Percentiles rank a stretch among this genome's conserved stretches.
phyloP scores from a whole-genome alignment of 2,888 invertebrate genomes.

The Plagiodera versicolora region DNA sequence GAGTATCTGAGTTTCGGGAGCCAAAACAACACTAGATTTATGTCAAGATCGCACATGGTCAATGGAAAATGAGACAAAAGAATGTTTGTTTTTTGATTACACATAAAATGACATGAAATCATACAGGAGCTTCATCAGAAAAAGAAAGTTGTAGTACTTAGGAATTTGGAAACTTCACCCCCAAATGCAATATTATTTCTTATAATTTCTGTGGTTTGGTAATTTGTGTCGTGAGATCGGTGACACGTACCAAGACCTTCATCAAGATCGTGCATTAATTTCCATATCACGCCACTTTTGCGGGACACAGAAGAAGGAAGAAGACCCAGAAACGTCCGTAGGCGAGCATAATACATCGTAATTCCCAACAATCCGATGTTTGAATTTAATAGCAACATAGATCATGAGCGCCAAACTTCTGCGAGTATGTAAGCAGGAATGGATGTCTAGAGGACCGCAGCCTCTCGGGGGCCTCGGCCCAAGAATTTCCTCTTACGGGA shows the following conservation, averaged over 20 bases:
- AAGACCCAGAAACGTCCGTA: constrained; percentile 37
- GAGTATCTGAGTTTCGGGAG: constrained; percentile 20
- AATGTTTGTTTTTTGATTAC: no score
- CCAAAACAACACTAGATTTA: neutral
- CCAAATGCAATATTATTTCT: no score
- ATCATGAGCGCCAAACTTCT: constrained; percentile 55
- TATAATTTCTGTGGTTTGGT: no score
- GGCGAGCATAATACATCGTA: constrained; percentile 55
- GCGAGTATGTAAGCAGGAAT: constrained; percentile 54
- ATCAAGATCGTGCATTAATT: constrained; percentile 9
- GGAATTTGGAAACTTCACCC: no score
- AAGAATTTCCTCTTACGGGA: constrained; percentile 49
- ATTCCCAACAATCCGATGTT: constrained; percentile 57
- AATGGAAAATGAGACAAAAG: no score
- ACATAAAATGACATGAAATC: no score
- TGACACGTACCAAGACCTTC: neutral
- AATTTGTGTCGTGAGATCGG: no score
- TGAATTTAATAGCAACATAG: constrained; percentile 56
- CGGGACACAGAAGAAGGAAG: constrained; percentile 18
- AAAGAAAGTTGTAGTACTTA: no score
- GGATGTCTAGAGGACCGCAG: constrained; percentile 55
- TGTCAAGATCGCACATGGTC: no score
- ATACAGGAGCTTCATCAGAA: no score
- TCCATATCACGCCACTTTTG: constrained; percentile 19
- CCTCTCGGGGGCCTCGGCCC: constrained; percentile 49